phyloP scores from a whole-genome alignment of 1,140 invertebrate genomes.

The Zaprionus camerounensis region DNA sequence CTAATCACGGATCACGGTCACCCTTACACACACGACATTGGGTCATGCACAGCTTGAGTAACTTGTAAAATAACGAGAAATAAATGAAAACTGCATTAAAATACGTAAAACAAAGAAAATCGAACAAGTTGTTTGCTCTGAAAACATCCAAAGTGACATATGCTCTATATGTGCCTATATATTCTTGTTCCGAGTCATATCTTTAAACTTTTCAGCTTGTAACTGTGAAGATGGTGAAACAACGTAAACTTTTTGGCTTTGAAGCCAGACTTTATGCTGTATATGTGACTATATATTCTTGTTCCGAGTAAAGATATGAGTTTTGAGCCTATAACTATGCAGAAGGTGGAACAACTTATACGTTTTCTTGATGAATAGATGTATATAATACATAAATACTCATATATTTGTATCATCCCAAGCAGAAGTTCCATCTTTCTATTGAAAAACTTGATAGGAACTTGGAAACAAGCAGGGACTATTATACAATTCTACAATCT shows the following conservation, averaged over 20 bases:
- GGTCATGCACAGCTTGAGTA: constrained; percentile 5
- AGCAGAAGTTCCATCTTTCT: too few species aligned
- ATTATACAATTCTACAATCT: too few species aligned
- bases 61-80: constrained; percentile 8
- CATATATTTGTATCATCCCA: too few species aligned
- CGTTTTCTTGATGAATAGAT: neutral
- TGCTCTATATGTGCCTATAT: neutral
- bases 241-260: too few species aligned
- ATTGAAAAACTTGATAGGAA: too few species aligned
- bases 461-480: too few species aligned
- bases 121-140: neutral
- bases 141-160: neutral
- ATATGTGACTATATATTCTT: neutral
- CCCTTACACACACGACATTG: constrained; percentile 4
- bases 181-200: neutral
- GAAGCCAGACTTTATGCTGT: neutral
- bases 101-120: neutral
- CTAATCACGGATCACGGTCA: neutral
- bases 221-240: neutral
- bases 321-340: neutral
- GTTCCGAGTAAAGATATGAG: neutral
- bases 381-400: neutral
- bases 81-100: neutral
- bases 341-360: too few species aligned
- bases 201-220: neutral